These are phyloP conservation scores for Ahaetulla prasina DNA, from an alignment of 2,113 vertebrate genomes.

Conservation along the genomic window DNA sequence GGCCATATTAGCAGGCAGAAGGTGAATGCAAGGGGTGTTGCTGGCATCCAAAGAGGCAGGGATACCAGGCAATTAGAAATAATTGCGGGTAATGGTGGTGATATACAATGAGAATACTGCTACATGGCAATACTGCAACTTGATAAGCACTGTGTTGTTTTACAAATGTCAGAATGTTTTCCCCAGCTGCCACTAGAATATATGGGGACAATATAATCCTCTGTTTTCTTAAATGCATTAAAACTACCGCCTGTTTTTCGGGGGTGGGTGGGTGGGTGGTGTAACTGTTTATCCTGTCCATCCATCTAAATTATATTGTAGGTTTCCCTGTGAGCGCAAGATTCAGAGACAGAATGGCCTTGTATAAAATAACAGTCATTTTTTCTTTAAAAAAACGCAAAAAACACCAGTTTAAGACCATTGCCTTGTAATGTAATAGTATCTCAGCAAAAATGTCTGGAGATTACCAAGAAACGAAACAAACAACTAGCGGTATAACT, in stretches of 20 bases:
- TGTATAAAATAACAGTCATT: not conserved
- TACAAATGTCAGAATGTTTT: not conserved
- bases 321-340: not conserved
- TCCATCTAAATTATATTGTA: conserved; percentile 1
- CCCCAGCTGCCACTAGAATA: conserved; percentile 22
- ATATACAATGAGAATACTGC: not conserved
- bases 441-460: not conserved
- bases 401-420: not conserved
- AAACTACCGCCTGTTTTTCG: not conserved
- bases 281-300: conserved; percentile 9
- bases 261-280: not conserved
- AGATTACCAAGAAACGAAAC: not conserved
- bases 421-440: not conserved
- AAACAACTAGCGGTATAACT: not conserved
- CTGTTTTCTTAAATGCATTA: not conserved
- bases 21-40: not conserved
- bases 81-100: conserved; percentile 2
- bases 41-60: not conserved
- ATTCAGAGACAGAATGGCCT: not conserved
- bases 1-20: not conserved
- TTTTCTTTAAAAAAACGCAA: not conserved
- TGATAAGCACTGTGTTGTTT: not conserved
- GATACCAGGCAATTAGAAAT: conserved; percentile 8
- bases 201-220: conserved; percentile 7
- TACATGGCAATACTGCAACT: not conserved